Evolutionary conservation across 2,113 vertebrate genomes (phyloP).

Genomic region (Alethe castanea): DNA sequence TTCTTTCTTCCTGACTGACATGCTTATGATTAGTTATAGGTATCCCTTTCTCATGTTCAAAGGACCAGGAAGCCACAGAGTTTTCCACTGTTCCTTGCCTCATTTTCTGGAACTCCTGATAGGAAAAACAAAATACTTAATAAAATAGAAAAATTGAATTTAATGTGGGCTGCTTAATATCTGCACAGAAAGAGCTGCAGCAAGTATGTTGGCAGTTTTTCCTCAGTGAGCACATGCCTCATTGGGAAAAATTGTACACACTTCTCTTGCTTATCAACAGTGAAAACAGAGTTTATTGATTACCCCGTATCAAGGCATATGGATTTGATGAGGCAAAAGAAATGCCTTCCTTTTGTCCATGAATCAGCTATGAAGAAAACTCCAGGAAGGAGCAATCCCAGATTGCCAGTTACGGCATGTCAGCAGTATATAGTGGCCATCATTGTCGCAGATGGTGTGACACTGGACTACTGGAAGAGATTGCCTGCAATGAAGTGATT

Average conservation of each 20-base stretch:
- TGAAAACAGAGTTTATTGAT: not conserved
- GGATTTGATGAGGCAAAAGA: not conserved
- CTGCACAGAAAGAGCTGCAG: not conserved
- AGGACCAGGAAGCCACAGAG: not conserved
- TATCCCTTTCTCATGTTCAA: not conserved
- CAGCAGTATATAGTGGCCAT: not conserved
- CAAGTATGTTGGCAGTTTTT: not conserved
- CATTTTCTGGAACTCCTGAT: not conserved
- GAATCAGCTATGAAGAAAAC: not conserved
- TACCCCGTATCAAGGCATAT: not conserved
- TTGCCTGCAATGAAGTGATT: not conserved
- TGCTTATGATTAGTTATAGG: not conserved
- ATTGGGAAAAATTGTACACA: not conserved
- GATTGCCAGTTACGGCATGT: not conserved
- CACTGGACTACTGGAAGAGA: not conserved
- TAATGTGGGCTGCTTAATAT: not conserved
- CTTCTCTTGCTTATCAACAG: not conserved
- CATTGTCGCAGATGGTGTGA: not conserved
- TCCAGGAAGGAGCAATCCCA: not conserved
- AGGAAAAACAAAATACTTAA: not conserved
- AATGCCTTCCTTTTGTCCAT: not conserved
- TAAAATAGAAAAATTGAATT: not conserved
- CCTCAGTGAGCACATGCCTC: not conserved
- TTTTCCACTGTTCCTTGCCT: not conserved
- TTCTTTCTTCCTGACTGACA: not conserved